Base-by-base conservation (phyloP, 2,113 vertebrate genomes). In the Chauna torquata region DNA sequence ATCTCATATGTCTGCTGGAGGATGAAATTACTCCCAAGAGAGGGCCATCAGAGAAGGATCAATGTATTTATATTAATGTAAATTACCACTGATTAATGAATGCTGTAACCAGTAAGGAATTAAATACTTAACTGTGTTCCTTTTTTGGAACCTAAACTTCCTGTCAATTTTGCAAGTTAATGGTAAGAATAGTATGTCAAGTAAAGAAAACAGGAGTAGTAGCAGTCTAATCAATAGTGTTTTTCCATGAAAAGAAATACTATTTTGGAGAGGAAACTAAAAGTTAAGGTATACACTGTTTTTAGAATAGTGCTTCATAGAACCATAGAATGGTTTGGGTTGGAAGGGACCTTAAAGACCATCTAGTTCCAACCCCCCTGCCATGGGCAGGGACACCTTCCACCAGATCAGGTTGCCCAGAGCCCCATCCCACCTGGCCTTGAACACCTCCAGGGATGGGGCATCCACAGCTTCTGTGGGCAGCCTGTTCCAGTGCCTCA, bases 1-100 rank as follows among this genome's bases (percentile, higher is more conserved):
- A 89, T 95, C 85, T 97, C 87, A 78, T 97, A 97, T 96, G 64
- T 95, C 86, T 97, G 50, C 74, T 95, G 95, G 93, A 96, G 90
- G 86, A 92, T 94, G 91, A 97, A 97, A 97, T 98, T 96, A 95
- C 34, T 97, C 95, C 95, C 72, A 68, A 79, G 88, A 93, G 96
- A 96, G 25, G 88, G 40, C 38, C 83, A 85, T 94, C 75, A 93
- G 81, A 96, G 85, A 88, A 95, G 90, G 93, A 98, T 98, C 95
- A 96, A 95, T 98, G 94, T 91, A 96, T 96, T 97, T 95, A 89
- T 96, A 97, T 97, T 97, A 95, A 88, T 90, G 66, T 94, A 96
- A 97, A 98, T 97, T 94, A 96, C 75, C 52, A 64, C 75, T 97
- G 95, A 97, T 97, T 97, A 98, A 97, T 97, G 82, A 95, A 89